These are phyloP conservation scores for Tromatobia lineatoria DNA, from an alignment of 2,888 invertebrate species.

Conservation along the genomic window DNA sequence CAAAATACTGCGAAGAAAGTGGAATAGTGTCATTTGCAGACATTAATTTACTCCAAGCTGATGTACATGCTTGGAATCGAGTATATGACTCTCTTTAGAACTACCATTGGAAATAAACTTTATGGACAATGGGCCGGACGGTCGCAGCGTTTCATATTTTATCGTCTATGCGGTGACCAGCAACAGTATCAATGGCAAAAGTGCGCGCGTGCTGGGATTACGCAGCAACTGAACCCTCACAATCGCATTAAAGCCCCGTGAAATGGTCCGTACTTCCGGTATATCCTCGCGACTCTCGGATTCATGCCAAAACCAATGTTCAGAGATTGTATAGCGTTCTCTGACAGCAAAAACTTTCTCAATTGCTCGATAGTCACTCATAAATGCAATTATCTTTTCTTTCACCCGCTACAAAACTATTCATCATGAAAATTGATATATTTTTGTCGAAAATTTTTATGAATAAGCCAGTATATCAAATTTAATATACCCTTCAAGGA, in stretches of 20 bases:
- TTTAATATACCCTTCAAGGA: no score
- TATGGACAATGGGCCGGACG: conserved; percentile 59
- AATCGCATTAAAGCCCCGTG: conserved; percentile 56
- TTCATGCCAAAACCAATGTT: conserved; percentile 61
- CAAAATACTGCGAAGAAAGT: neutral
- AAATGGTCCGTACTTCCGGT: conserved; percentile 52
- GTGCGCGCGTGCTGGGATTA: conserved; percentile 36
- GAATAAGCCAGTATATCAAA: no score
- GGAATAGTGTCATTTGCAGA: neutral
- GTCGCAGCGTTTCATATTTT: conserved; percentile 42
- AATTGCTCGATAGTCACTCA: conserved; percentile 2
- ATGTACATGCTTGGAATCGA: conserved; percentile 8
- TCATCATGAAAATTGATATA: no score
- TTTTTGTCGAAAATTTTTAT: no score
- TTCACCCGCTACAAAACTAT: no score
- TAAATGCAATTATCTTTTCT: conserved; percentile 15
- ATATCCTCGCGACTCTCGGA: conserved; percentile 13
- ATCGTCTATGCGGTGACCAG: conserved; percentile 25
- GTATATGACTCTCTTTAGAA: conserved; percentile 5
- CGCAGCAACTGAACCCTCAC: conserved; percentile 2
- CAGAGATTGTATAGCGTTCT: conserved; percentile 12
- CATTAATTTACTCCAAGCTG: conserved; percentile 11
- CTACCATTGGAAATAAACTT: conserved; percentile 61
- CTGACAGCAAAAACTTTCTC: conserved; percentile 15
- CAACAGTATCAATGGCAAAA: conserved; percentile 29